Base-by-base conservation (phyloP, 2,113 vertebrate species). In the Tyrannus savana region DNA sequence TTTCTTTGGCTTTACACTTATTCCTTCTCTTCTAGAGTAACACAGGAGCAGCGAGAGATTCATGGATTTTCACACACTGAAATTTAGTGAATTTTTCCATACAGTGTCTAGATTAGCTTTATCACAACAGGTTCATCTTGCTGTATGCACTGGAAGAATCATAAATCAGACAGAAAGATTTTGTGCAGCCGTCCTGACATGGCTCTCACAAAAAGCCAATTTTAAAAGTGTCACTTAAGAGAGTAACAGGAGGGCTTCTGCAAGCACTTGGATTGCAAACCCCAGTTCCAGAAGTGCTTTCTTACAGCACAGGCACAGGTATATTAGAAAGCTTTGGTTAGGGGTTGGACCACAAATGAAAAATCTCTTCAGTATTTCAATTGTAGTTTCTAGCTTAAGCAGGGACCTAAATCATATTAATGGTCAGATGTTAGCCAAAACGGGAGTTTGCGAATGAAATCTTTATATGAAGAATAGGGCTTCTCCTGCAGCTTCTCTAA, bases 1-100 rank as follows among this genome's bases (percentile, higher is more conserved):
- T 90, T 89, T 71, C 67, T 97, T 93, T 44, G 74, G 58, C 67
- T 92, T 95, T 80, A 37, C 81, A 73, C 44, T 77, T 89, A 89
- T 25, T 87, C 39, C 30, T 72, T 77, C 71, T 89, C 44, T 73
- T 41, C 41, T 35, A 49, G 28, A 74, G 27, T 8, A 80, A 50
- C 12, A 27, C 19, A 55, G 49, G 10, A 55, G 17, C 47, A 80
- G 56, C n/a, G 72, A 53, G n/a, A 50, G 19, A 75, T 33, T 71
- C 1, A 22, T 11, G 5, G 41, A 46, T 55, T 77, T 73, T 44
- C 28, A 44, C n/a, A 50, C 5, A 10, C 6, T 22, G 50, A 74
- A 80, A 85, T 76, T 37, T 28, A 41, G 44, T 75, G 42, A 3
- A 35, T 89, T 73, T 94, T 78, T 53, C 63, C 35, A 4, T 6